Conservation (phyloP, 2,113 vertebrate species). For the Pluvialis apricaria region DNA sequence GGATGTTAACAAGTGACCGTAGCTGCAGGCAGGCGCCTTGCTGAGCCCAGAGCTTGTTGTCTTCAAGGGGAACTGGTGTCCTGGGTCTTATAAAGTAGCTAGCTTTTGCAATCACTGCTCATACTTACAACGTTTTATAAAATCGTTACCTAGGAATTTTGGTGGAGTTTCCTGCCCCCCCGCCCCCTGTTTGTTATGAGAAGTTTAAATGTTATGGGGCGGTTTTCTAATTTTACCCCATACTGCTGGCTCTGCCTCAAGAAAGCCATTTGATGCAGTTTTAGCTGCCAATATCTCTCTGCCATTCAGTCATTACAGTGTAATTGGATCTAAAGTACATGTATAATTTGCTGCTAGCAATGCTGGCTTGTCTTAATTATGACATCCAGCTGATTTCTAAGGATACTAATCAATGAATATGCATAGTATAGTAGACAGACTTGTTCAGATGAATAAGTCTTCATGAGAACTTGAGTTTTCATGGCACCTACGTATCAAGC, state of each 20-base stretch:
- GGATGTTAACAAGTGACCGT: neutral
- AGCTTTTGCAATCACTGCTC: neutral
- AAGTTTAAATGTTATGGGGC: neutral
- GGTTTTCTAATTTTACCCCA: neutral
- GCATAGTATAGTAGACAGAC: neutral
- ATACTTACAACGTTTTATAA: neutral
- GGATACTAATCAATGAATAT: neutral
- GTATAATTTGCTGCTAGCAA: neutral
- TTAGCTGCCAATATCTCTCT: neutral
- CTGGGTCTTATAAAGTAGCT: neutral
- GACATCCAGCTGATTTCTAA: constrained; percentile 22
- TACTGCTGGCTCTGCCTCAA: neutral
- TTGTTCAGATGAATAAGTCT: neutral
- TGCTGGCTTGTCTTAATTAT: constrained; percentile 22
- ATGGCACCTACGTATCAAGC: rapidly evolving
- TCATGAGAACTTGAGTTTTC: neutral
- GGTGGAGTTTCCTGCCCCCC: too few species aligned
- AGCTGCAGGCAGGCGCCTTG: neutral
- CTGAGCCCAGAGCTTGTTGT: neutral
- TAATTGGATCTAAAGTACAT: neutral
- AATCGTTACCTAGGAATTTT: neutral
- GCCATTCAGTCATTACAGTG: neutral
- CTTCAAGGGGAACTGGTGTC: neutral
- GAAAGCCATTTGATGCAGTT: neutral
- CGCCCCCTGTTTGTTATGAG: neutral